Evolutionary conservation across 1,140 invertebrate genomes (phyloP).

Genomic region (Drosophila teissieri): DNA sequence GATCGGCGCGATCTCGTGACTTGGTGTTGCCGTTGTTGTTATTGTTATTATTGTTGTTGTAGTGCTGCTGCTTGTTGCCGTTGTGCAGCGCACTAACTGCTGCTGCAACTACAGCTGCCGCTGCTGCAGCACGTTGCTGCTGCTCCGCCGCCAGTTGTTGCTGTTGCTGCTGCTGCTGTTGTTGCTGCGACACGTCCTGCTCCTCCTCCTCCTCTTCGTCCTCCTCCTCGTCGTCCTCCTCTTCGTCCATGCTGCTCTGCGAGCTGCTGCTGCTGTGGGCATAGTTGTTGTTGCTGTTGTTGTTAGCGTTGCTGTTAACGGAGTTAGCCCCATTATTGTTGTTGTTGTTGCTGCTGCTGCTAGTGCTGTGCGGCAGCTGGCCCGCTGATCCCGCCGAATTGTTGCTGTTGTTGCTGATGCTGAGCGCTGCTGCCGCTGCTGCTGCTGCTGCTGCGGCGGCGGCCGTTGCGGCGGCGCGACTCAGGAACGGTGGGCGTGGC

Average conservation of each 20-base stretch:
- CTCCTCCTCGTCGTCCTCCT: conserved; percentile 49
- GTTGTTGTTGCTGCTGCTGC: conserved; percentile 36
- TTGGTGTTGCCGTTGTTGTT: conserved; percentile 35
- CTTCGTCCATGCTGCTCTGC: conserved; percentile 54
- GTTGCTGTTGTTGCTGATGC: conserved; percentile 55
- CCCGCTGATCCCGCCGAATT: conserved; percentile 24
- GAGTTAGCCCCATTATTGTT: conserved; percentile 7
- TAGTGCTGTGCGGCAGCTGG: conserved; percentile 45
- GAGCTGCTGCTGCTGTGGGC: conserved; percentile 46
- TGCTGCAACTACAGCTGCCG: conserved; percentile 65
- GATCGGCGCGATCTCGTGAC: conserved; percentile 15
- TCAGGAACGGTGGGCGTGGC: conserved; percentile 76
- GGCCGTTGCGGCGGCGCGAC: conserved; percentile 68
- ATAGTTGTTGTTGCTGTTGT: conserved; percentile 33
- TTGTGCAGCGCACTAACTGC: conserved; percentile 68
- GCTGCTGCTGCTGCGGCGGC: conserved; percentile 31
- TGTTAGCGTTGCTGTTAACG: conserved; percentile 33
- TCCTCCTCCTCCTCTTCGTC: conserved; percentile 29
- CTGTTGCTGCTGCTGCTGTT: conserved; percentile 27
- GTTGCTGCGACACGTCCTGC: conserved; percentile 3
- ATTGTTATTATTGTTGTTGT: conserved; percentile 42
- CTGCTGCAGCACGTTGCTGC: conserved; percentile 54
- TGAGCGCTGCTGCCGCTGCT: conserved; percentile 58
- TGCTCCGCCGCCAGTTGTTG: conserved; percentile 42
- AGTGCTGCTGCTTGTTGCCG: conserved; percentile 61